Percentiles rank a stretch among this genome's conserved stretches.
Evolutionary conservation across 2,888 invertebrate genomes (phyloP).

Genomic region (Trichopria drosophilae): DNA sequence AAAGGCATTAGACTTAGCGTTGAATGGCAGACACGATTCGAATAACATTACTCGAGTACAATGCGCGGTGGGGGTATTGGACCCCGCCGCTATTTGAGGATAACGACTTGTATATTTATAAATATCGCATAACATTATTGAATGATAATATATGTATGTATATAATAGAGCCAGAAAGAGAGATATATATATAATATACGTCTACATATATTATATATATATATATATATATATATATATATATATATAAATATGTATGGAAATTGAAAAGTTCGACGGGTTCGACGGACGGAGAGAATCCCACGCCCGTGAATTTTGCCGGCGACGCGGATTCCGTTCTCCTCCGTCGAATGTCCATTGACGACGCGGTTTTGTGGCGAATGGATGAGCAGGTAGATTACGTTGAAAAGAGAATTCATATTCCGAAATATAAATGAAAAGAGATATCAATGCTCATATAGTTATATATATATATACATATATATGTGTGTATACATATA

Average conservation of each 20-base stretch:
- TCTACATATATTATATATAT: conserved; percentile 37
- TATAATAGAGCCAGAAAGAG: conserved; percentile 39
- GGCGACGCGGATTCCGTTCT: too few species aligned
- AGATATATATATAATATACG: conserved; percentile 37
- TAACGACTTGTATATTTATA: conserved; percentile 57
- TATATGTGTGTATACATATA: conserved; percentile 33
- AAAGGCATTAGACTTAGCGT: conserved; percentile 40
- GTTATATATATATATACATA: conserved; percentile 33
- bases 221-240: conserved; percentile 36
- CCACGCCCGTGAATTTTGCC: too few species aligned
- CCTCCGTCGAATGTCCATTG: too few species aligned
- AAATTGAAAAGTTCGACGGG: too few species aligned
- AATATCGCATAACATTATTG: conserved; percentile 51
- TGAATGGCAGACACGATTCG: conserved; percentile 36
- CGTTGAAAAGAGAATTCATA: conserved; percentile 46
- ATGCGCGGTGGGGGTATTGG: conserved; percentile 47
- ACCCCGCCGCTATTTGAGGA: conserved; percentile 50
- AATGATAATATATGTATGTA: conserved; percentile 42
- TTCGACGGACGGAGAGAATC: too few species aligned
- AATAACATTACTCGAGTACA: conserved; percentile 42
- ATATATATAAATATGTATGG: conserved; percentile 34
- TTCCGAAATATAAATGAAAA: conserved; percentile 42
- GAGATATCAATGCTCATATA: conserved; percentile 36
- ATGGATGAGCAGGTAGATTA: conserved; percentile 47
- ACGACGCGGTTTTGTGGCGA: too few species aligned